Evolutionary conservation across 1,140 invertebrate species (phyloP).

Genomic region (Zaprionus kolodkinae): DNA sequence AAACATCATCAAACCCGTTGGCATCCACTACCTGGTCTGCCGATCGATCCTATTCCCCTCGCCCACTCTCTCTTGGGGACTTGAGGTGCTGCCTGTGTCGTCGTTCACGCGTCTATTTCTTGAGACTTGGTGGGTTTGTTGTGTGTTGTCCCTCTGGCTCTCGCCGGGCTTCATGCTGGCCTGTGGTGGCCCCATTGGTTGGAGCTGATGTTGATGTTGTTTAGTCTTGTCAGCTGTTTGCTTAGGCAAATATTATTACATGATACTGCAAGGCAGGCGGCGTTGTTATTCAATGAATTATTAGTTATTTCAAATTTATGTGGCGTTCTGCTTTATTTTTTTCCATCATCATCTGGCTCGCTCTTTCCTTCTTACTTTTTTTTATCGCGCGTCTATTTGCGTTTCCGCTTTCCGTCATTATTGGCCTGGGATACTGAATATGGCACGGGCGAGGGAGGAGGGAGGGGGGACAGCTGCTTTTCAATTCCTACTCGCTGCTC

Average conservation of each 20-base stretch:
- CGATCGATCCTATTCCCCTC: neutral
- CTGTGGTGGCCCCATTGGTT: slow-evolving; percentile 13
- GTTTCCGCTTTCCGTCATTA: slow-evolving; percentile 76
- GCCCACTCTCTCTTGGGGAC: no score
- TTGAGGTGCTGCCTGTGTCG: slow-evolving; percentile 21
- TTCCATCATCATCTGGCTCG: neutral
- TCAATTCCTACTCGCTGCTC: slow-evolving; percentile 49
- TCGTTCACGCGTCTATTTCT: slow-evolving; percentile 7
- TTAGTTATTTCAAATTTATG: slow-evolving; percentile 81
- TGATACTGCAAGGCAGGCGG: slow-evolving; percentile 52
- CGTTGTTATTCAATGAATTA: slow-evolving; percentile 75
- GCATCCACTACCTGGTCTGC: slow-evolving; percentile 14
- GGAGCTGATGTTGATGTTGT: slow-evolving; percentile 43
- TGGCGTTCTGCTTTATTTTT: slow-evolving; percentile 54
- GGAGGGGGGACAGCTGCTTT: slow-evolving; percentile 40
- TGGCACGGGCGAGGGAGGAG: neutral
- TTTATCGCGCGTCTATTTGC: slow-evolving; percentile 78
- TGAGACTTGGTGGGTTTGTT: slow-evolving; percentile 10
- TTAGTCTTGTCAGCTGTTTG: slow-evolving; percentile 72
- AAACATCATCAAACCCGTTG: slow-evolving; percentile 35
- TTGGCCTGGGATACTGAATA: slow-evolving; percentile 36
- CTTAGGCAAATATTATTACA: slow-evolving; percentile 80
- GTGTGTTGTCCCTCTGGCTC: neutral
- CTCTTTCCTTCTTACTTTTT: slow-evolving; percentile 25
- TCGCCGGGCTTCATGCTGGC: slow-evolving; percentile 13